Percentiles rank a stretch among this genome's conserved stretches.
These are phyloP conservation scores for Neoscelio sp. DNA, from an alignment of 2,888 invertebrate species.

Conservation along the genomic window DNA sequence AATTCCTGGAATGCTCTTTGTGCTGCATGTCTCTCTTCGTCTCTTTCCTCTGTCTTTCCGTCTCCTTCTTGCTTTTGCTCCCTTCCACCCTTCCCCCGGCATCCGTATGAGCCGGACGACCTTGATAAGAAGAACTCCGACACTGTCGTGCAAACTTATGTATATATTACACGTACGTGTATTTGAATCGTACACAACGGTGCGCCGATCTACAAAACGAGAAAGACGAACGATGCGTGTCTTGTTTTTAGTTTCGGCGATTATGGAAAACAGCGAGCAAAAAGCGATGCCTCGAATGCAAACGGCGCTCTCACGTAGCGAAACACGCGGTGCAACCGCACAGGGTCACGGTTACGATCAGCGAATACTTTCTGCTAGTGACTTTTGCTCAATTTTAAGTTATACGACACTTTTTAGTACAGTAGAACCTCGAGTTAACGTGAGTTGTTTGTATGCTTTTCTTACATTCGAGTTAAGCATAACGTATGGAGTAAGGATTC, in stretches of 20 bases:
- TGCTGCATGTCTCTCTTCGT: conserved; percentile 72
- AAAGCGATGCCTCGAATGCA: conserved; percentile 2
- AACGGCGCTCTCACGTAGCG: background rate
- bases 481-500: too few relatives aligned
- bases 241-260: conserved; percentile 49
- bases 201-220: conserved; percentile 4
- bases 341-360: conserved; percentile 4
- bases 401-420: too few relatives aligned
- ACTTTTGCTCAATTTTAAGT: too few relatives aligned
- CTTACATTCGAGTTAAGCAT: too few relatives aligned
- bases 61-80: conserved; percentile 11
- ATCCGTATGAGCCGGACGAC: conserved; percentile 71
- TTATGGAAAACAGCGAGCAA: conserved; percentile 52
- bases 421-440: too few relatives aligned
- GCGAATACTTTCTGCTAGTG: too few relatives aligned
- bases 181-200: conserved; percentile 10
- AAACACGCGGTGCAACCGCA: background rate
- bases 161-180: conserved; percentile 35
- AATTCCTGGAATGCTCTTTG: conserved; percentile 81
- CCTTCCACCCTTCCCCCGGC: conserved; percentile 22
- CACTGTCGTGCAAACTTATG: conserved; percentile 53
- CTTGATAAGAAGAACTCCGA: conserved; percentile 73
- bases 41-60: conserved; percentile 26
- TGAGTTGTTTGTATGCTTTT: too few relatives aligned
- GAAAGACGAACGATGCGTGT: conserved; percentile 17